Percentiles rank a stretch among this genome's conserved stretches.
phyloP scores from a whole-genome alignment of 2,113 vertebrate species.

The Bubalus kerabau region DNA sequence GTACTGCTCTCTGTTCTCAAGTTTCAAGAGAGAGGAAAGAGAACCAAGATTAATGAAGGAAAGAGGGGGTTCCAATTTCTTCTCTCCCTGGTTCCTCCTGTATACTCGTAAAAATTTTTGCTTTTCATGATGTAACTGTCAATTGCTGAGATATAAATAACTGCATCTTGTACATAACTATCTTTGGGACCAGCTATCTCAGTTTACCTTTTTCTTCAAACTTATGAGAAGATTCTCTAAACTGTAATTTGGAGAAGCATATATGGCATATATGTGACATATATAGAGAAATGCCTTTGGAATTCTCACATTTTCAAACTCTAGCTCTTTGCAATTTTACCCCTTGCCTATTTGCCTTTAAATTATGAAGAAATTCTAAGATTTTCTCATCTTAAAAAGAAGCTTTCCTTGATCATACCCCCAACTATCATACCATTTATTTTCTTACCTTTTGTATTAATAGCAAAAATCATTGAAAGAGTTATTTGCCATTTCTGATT shows the following conservation, averaged over 20 bases:
- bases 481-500: background rate
- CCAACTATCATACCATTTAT: background rate
- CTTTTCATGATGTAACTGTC: background rate
- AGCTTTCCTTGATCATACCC: background rate
- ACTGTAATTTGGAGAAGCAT: background rate
- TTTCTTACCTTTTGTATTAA: background rate
- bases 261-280: background rate
- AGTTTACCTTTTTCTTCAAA: background rate
- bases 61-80: background rate
- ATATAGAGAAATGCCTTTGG: background rate
- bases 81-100: background rate
- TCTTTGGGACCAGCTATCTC: background rate
- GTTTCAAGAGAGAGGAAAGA: background rate
- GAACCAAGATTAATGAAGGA: background rate
- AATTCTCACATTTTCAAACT: background rate
- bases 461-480: background rate
- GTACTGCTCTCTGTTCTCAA: background rate
- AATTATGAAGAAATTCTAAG: background rate
- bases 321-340: background rate
- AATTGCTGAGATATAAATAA: background rate
- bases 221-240: background rate
- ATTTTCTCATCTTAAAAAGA: background rate
- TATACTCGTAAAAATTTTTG: background rate
- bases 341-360: background rate
- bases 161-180: background rate